phyloP scores from a whole-genome alignment of 2,797 vertebrate genomes.

The Sylvia borin region DNA sequence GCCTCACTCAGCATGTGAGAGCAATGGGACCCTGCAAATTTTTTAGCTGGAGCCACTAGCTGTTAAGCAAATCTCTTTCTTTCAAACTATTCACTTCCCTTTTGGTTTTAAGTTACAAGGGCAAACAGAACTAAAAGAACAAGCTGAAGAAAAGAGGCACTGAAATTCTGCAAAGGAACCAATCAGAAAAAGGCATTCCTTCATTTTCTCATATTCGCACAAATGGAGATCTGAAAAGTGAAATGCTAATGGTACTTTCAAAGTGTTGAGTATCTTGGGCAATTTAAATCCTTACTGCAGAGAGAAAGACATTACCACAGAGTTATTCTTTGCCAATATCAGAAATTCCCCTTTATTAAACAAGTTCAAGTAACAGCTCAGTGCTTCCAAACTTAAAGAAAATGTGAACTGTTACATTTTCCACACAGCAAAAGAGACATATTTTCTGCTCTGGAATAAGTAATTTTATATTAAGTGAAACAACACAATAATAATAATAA shows the following conservation, averaged over 20 bases:
- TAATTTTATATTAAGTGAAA: constrained; percentile 3
- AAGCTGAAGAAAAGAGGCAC: neutral
- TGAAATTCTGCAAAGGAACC: neutral
- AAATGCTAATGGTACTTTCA: neutral
- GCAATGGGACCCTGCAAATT: neutral
- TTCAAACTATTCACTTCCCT: neutral
- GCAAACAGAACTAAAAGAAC: constrained; percentile 8
- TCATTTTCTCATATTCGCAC: neutral
- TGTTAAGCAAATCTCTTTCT: constrained; percentile 32
- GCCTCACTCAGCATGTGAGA: neutral
- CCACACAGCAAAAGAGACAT: neutral
- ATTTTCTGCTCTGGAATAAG: neutral
- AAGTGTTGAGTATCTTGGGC: neutral
- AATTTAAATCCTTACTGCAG: constrained; percentile 15
- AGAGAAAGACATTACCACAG: constrained; percentile 15
- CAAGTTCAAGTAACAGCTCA: constrained; percentile 34
- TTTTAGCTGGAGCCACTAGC: neutral
- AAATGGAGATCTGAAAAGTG: constrained; percentile 40
- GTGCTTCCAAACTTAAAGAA: constrained; percentile 27
- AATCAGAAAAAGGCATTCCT: neutral
- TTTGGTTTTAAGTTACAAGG: neutral
- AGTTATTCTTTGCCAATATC: neutral
- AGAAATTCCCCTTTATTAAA: constrained; percentile 47
- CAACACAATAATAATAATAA: neutral
- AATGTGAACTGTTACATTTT: constrained; percentile 2